Conservation (phyloP, 1,140 invertebrate species). For the Hetaerina americana region DNA sequence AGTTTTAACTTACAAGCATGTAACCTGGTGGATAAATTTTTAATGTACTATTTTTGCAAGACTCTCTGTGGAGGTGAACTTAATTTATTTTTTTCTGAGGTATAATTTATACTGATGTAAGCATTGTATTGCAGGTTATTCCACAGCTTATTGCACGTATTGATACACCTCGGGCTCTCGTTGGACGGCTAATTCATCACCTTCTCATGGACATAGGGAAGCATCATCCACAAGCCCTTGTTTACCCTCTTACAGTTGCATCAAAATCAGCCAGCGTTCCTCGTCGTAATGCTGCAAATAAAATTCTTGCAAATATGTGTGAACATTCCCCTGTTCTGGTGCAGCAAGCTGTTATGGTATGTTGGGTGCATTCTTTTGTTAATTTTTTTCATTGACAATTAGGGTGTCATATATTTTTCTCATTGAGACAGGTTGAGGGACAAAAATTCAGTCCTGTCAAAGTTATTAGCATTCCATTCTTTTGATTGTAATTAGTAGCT, state of each 20-base stretch:
- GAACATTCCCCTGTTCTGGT: constrained; percentile 87
- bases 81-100: neutral
- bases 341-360: constrained; percentile 74
- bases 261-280: constrained; percentile 79
- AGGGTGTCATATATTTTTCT: no score
- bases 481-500: no score
- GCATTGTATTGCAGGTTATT: constrained; percentile 52
- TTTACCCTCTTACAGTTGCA: constrained; percentile 95
- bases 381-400: no score
- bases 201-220: constrained; percentile 90
- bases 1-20: no score
- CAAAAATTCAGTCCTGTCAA: no score
- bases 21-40: no score
- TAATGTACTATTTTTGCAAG: no score
- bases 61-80: neutral
- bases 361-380: no score
- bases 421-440: no score
- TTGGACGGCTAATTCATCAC: constrained; percentile 82
- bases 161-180: constrained; percentile 78
- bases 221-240: constrained; percentile 78
- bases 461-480: no score
- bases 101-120: neutral
- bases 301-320: constrained; percentile 89
- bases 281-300: constrained; percentile 82
- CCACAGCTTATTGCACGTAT: constrained; percentile 97